phyloP scores from a whole-genome alignment of 2,797 vertebrate genomes.

The Threskiornis aethiopicus region DNA sequence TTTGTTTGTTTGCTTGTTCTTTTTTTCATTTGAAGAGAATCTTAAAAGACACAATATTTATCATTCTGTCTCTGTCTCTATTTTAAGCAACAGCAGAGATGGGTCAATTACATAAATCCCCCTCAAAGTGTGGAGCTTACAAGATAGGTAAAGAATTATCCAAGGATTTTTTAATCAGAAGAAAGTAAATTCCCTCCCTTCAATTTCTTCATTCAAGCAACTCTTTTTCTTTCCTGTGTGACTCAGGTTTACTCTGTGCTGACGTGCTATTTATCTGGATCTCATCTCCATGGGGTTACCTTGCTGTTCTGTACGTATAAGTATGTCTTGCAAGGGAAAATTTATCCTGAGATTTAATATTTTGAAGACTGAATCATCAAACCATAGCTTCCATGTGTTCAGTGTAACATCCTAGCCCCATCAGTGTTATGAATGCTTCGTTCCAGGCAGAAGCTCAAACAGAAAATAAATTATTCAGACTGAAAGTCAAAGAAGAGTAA shows the following conservation, averaged over 20 bases:
- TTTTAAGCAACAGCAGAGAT: not conserved
- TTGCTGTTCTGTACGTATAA: not conserved
- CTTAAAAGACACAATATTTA: not conserved
- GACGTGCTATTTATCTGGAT: not conserved
- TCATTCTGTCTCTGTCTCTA: not conserved
- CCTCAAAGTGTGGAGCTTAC: not conserved
- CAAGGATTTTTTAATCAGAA: not conserved
- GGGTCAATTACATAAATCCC: not conserved
- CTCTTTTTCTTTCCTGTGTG: not conserved
- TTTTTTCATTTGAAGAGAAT: not conserved
- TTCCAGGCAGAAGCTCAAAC: not conserved
- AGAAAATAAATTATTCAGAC: constrained; percentile 27
- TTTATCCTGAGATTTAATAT: not conserved
- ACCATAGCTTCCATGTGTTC: not conserved
- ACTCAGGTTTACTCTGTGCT: not conserved
- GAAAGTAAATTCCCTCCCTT: not conserved
- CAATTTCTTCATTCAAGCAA: not conserved
- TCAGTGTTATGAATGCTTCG: not conserved
- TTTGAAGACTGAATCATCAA: constrained; percentile 12
- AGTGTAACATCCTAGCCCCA: not conserved
- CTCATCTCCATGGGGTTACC: not conserved
- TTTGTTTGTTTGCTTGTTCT: not conserved
- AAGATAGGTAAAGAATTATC: not conserved
- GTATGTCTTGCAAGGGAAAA: not conserved
- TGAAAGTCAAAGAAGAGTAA: not conserved